phyloP scores from a whole-genome alignment of 2,888 invertebrate species.

The Hanleya hanleyi region DNA sequence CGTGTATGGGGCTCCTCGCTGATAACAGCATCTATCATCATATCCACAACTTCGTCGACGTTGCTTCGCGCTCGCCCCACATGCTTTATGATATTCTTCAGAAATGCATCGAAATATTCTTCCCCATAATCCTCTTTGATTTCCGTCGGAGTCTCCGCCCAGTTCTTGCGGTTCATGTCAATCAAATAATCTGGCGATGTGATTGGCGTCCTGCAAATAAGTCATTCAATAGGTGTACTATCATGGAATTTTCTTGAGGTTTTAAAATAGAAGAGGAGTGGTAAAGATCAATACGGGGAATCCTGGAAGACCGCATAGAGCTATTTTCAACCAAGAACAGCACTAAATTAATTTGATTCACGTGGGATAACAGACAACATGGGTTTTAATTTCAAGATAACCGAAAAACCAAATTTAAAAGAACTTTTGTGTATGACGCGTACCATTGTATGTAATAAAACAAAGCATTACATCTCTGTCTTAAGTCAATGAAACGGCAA shows the following conservation, averaged over 20 bases:
- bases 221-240: background rate
- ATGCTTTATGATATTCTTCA: slow-evolving; percentile 52
- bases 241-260: too few relatives aligned
- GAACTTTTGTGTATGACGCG: too few relatives aligned
- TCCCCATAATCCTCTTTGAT: slow-evolving; percentile 64
- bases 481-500: too few relatives aligned
- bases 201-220: slow-evolving; percentile 56
- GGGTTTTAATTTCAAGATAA: too few relatives aligned
- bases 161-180: slow-evolving; percentile 56
- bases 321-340: too few relatives aligned
- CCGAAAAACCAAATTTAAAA: too few relatives aligned
- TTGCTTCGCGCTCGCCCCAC: slow-evolving; percentile 60
- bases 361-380: too few relatives aligned
- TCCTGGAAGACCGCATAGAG: too few relatives aligned
- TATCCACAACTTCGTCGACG: slow-evolving; percentile 58
- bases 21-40: slow-evolving; percentile 59
- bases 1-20: slow-evolving; percentile 49
- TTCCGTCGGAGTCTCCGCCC: slow-evolving; percentile 66
- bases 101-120: slow-evolving; percentile 64
- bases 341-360: too few relatives aligned
- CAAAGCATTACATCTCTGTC: too few relatives aligned
- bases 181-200: slow-evolving; percentile 50
- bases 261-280: background rate
- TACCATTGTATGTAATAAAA: too few relatives aligned
- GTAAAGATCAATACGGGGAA: background rate